phyloP scores from a whole-genome alignment of 2,113 vertebrate genomes.

The Miniopterus natalensis region DNA sequence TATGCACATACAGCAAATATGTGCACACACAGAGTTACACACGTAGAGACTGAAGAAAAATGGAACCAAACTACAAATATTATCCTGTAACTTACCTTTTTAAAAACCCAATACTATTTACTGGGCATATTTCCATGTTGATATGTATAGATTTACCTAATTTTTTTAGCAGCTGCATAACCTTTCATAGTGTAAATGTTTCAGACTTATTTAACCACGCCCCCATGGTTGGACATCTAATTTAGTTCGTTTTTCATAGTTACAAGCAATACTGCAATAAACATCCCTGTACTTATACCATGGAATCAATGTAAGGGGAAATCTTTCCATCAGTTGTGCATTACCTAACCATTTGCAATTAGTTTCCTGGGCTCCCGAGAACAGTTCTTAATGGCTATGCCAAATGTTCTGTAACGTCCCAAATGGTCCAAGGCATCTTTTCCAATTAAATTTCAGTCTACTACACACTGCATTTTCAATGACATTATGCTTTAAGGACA shows the following conservation, averaged over 20 bases:
- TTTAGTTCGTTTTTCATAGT: conserved; percentile 72
- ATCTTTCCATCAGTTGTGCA: conserved; percentile 75
- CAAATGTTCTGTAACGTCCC: conserved; percentile 75
- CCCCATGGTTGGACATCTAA: conserved; percentile 45
- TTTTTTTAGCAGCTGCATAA: conserved; percentile 33
- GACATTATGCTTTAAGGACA: conserved; percentile 75
- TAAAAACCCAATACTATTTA: background rate
- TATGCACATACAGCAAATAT: background rate
- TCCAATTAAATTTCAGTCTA: conserved; percentile 80
- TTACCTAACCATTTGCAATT: conserved; percentile 82
- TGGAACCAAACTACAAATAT: background rate
- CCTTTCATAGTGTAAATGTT: conserved; percentile 36
- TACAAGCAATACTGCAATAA: conserved; percentile 65
- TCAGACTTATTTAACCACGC: conserved; percentile 59
- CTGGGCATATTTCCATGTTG: conserved; percentile 16
- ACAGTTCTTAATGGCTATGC: conserved; percentile 77
- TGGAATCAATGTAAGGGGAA: conserved; percentile 74
- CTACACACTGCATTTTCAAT: conserved; percentile 75
- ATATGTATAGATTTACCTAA: conserved; percentile 24
- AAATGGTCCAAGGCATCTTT: conserved; percentile 75
- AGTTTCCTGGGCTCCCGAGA: conserved; percentile 76
- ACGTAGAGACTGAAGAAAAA: background rate
- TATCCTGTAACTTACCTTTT: background rate
- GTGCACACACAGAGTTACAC: background rate
- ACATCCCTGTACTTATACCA: conserved; percentile 60